Evolutionary conservation across 2,888 invertebrate species (phyloP).

Genomic region (Drosophila meridionalis): DNA sequence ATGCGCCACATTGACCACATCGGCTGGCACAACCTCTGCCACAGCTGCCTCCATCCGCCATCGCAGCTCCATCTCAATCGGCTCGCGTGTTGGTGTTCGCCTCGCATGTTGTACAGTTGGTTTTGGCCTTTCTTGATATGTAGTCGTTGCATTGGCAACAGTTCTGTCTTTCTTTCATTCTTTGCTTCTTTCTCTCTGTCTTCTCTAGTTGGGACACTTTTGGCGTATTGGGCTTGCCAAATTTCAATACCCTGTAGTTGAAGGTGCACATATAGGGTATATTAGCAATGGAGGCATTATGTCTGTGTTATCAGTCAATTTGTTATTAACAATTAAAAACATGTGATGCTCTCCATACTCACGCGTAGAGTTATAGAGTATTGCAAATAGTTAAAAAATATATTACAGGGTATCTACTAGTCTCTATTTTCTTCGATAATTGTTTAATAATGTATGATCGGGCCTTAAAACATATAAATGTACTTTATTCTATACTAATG

Average conservation of each 20-base stretch:
- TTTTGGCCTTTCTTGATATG: slow-evolving; percentile 48
- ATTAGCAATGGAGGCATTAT: background rate
- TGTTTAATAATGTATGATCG: too few relatives aligned
- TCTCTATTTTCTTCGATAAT: too few relatives aligned
- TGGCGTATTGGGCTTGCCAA: slow-evolving; percentile 44
- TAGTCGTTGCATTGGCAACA: slow-evolving; percentile 23
- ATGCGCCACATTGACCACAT: slow-evolving; percentile 67
- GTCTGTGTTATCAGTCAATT: too few relatives aligned
- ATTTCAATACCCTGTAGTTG: slow-evolving; percentile 32
- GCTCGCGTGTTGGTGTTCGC: slow-evolving; percentile 51
- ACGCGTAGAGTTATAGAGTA: too few relatives aligned
- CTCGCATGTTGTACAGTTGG: slow-evolving; percentile 71
- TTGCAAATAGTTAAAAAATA: too few relatives aligned
- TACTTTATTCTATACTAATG: background rate
- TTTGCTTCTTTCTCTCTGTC: background rate
- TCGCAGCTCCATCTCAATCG: slow-evolving; percentile 30
- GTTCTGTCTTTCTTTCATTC: slow-evolving; percentile 22
- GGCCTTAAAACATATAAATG: too few relatives aligned
- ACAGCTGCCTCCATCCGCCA: slow-evolving; percentile 2
- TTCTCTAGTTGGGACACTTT: slow-evolving; percentile 40
- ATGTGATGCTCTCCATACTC: too few relatives aligned
- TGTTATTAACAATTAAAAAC: too few relatives aligned
- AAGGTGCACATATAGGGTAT: background rate
- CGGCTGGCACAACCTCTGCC: slow-evolving; percentile 24
- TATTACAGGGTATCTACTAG: background rate